Evolutionary conservation across 1,140 invertebrate species (phyloP).

Genomic region (Holcopasites calliopsidis): DNA sequence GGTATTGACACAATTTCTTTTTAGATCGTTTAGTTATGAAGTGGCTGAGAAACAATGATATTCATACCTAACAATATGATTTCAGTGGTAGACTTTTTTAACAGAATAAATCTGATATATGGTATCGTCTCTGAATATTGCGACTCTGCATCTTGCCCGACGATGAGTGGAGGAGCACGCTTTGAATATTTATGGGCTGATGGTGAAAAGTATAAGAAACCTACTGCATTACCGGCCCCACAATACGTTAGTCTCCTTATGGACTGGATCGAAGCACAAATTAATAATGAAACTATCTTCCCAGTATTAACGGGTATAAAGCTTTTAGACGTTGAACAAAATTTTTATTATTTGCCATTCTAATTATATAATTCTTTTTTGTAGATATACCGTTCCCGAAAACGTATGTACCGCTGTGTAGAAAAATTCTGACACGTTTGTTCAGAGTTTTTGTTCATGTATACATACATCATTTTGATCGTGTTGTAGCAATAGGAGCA

Average conservation of each 20-base stretch:
- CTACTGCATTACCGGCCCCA: slow-evolving; percentile 91
- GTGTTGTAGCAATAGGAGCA: slow-evolving; percentile 92
- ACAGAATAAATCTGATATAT: slow-evolving; percentile 96
- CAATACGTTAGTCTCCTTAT: slow-evolving; percentile 93
- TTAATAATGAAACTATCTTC: slow-evolving; percentile 94
- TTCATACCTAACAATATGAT: slow-evolving; percentile 23
- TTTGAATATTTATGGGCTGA: slow-evolving; percentile 98
- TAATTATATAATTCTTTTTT: slow-evolving; percentile 67
- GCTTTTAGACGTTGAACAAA: slow-evolving; percentile 6
- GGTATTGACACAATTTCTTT: slow-evolving; percentile 80
- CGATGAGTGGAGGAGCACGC: slow-evolving; percentile 93
- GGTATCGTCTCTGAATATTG: slow-evolving; percentile 95
- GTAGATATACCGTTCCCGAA: slow-evolving; percentile 94
- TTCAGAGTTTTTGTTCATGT: slow-evolving; percentile 97
- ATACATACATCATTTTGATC: slow-evolving; percentile 98
- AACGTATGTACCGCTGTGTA: slow-evolving; percentile 88
- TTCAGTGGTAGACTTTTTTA: slow-evolving; percentile 97
- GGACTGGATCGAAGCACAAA: slow-evolving; percentile 97
- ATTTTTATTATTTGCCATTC: slow-evolving; percentile 37
- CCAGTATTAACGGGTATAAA: slow-evolving; percentile 87
- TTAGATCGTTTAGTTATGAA: not conserved
- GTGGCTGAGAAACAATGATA: not conserved
- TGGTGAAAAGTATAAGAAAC: slow-evolving; percentile 92
- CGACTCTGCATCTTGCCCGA: slow-evolving; percentile 91
- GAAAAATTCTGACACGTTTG: slow-evolving; percentile 94